A percentile compares a stretch with the other conserved stretches of the same genome.
phyloP scores from a whole-genome alignment of 2,113 vertebrate species.

The Myocastor coypus region DNA sequence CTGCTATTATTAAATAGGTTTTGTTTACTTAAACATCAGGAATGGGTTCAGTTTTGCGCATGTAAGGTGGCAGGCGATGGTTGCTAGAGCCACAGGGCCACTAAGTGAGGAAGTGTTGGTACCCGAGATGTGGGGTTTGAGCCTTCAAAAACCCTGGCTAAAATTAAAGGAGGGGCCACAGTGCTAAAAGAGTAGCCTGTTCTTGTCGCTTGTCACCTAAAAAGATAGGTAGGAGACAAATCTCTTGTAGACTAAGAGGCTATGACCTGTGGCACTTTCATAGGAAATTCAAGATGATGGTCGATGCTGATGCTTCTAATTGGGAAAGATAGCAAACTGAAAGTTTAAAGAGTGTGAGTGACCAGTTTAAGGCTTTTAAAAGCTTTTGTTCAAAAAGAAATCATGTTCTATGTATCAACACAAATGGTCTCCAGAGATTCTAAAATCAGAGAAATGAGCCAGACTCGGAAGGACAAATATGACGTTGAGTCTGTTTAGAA shows the following conservation, averaged over 20 bases:
- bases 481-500: too few relatives aligned
- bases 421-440: accelerated
- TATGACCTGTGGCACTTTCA: background rate
- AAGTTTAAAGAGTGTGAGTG: background rate
- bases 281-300: background rate
- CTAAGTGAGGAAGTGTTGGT: background rate
- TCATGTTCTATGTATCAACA: background rate
- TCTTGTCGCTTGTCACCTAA: background rate
- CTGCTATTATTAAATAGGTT: background rate
- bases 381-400: background rate
- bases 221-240: background rate
- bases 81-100: background rate
- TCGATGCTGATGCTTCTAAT: background rate
- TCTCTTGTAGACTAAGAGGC: background rate
- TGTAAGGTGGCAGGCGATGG: background rate
- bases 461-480: background rate
- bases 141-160: background rate
- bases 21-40: background rate
- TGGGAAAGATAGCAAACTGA: background rate
- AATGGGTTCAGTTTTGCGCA: background rate
- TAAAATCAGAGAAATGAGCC: background rate
- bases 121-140: background rate
- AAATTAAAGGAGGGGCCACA: background rate
- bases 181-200: background rate
- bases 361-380: background rate